Evolutionary conservation across 2,888 invertebrate species (phyloP).

Genomic region (Baccha elongata): DNA sequence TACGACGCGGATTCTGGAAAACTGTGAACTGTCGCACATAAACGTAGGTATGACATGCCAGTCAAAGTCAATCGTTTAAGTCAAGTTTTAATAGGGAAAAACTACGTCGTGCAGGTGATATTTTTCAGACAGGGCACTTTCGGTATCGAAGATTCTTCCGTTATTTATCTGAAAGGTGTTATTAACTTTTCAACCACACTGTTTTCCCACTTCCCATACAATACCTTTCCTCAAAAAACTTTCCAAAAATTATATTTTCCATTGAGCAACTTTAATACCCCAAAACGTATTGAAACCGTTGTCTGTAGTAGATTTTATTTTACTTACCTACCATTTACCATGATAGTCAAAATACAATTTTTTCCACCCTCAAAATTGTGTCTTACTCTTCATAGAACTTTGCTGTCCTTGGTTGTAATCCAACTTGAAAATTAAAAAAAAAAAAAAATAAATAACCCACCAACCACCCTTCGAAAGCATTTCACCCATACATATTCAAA

Average conservation of each 20-base stretch:
- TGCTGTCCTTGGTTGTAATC: constrained; percentile 67
- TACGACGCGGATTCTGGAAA: no score
- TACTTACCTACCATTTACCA: constrained; percentile 33
- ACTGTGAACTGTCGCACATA: no score
- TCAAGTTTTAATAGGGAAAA: no score
- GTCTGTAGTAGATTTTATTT: constrained; percentile 39
- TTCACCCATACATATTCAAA: not conserved
- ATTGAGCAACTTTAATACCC: constrained; percentile 25
- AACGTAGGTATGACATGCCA: no score
- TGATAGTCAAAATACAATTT: constrained; percentile 17
- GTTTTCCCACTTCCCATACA: no score
- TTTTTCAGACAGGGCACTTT: no score
- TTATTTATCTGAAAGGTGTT: no score
- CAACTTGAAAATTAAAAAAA: constrained; percentile 42
- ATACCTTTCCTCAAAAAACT: not conserved
- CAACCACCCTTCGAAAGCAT: constrained; percentile 36
- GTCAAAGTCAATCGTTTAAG: no score
- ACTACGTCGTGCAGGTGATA: no score
- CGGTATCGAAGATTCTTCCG: no score
- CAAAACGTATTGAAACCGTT: constrained; percentile 58
- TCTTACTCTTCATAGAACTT: constrained; percentile 52
- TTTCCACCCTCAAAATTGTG: constrained; percentile 48
- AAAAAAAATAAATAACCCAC: constrained; percentile 8
- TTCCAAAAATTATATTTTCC: constrained; percentile 19
- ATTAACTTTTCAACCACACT: not conserved